Conservation (phyloP, 30 jellyfish, hydroid and myxozoan species). For the Hydractinia symbiolongicarpus region DNA sequence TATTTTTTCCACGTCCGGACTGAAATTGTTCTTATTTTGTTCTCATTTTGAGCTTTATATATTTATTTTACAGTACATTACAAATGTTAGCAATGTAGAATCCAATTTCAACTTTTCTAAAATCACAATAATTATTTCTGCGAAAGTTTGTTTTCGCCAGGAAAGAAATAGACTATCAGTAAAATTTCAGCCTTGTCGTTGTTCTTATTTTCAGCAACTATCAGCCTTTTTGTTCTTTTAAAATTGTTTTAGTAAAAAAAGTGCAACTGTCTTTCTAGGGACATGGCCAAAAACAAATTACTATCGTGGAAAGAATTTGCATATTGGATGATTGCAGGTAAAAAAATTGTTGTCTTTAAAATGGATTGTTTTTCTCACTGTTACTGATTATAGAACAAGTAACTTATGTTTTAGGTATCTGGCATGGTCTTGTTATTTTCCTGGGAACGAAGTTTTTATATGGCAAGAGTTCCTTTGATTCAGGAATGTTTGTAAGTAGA, state of each 20-base stretch:
- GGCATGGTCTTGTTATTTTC: constrained; percentile 85
- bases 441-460: constrained; percentile 55
- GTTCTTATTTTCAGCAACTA: no score
- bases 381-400: not conserved
- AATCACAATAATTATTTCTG: no score
- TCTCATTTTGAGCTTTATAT: no score
- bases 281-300: constrained; percentile 55
- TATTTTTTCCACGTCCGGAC: no score
- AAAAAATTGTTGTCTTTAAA: not conserved
- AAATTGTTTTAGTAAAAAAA: not conserved
- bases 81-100: no score
- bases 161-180: no score
- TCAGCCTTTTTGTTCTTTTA: not conserved
- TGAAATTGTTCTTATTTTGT: no score
- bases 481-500: constrained; percentile 46
- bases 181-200: no score
- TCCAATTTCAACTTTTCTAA: no score
- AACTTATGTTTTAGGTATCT: constrained; percentile 42
- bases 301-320: constrained; percentile 81
- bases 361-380: not conserved
- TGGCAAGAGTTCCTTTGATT: constrained; percentile 48
- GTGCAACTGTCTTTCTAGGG: constrained; percentile 45
- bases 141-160: no score
- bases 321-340: constrained; percentile 77
- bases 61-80: no score